These are phyloP conservation scores for Volucella bombylans DNA, from an alignment of 2,888 invertebrate species.

Conservation along the genomic window DNA sequence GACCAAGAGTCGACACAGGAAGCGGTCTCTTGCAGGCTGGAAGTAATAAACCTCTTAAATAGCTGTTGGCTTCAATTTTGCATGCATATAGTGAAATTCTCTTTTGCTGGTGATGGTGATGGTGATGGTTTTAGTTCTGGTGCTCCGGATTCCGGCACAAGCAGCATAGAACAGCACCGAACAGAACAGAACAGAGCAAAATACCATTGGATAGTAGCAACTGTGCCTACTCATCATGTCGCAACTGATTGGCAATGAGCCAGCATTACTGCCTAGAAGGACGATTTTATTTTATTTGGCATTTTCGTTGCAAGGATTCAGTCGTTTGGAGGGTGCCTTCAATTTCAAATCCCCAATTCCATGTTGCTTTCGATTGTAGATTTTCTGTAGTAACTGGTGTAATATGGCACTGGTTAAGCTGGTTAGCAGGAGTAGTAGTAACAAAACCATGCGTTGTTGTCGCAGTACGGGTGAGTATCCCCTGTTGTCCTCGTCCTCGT, in stretches of 20 bases:
- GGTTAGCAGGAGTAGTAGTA: slow-evolving; percentile 42
- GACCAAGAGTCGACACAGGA: background rate
- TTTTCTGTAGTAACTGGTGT: slow-evolving; percentile 19
- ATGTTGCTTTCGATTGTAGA: slow-evolving; percentile 72
- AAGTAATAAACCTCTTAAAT: slow-evolving; percentile 71
- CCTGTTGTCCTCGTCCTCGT: too few species aligned
- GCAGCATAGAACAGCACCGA: too few species aligned
- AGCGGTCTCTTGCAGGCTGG: slow-evolving; percentile 49
- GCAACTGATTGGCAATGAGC: slow-evolving; percentile 74
- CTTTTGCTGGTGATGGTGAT: slow-evolving; percentile 22
- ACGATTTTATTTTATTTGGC: slow-evolving; percentile 65
- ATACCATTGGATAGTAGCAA: background rate
- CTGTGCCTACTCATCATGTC: slow-evolving; percentile 73
- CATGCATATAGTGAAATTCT: slow-evolving; percentile 60
- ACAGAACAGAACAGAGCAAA: too few species aligned
- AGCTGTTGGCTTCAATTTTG: slow-evolving; percentile 71
- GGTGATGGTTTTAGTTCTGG: slow-evolving; percentile 27
- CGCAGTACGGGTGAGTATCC: too few species aligned
- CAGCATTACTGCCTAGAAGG: slow-evolving; percentile 68
- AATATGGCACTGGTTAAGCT: slow-evolving; percentile 63
- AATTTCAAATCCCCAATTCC: slow-evolving; percentile 66
- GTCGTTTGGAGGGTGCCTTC: slow-evolving; percentile 40
- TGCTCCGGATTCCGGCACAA: slow-evolving; percentile 32
- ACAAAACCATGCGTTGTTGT: slow-evolving; percentile 44
- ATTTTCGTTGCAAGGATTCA: slow-evolving; percentile 25